Percentiles rank a stretch among this genome's conserved stretches.
Conservation (phyloP, 2,888 invertebrate species). For the Saturnia pavonia region DNA sequence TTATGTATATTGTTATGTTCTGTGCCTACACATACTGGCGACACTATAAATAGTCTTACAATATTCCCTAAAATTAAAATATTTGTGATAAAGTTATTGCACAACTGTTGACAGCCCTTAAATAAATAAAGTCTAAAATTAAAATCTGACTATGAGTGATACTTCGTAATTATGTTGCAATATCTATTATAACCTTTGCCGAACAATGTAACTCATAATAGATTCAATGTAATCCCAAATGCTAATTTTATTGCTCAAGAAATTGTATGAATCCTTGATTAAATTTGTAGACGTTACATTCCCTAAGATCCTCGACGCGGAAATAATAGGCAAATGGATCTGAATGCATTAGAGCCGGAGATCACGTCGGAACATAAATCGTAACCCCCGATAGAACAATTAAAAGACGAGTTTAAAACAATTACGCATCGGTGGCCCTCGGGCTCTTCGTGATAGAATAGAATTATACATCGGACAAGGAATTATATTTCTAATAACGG, state of each 20-base stretch:
- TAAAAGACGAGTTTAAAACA: slow-evolving; percentile 81
- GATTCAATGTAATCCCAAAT: slow-evolving; percentile 25
- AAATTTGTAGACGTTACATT: slow-evolving; percentile 71
- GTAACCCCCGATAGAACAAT: slow-evolving; percentile 78
- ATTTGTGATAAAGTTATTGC: too few species aligned
- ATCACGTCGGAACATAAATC: slow-evolving; percentile 80
- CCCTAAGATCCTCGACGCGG: slow-evolving; percentile 71
- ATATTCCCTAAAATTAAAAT: too few species aligned
- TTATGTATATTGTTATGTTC: too few species aligned
- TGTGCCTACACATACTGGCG: too few species aligned
- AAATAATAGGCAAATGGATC: slow-evolving; percentile 76
- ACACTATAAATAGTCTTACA: too few species aligned
- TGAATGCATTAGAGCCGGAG: slow-evolving; percentile 67
- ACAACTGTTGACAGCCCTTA: too few species aligned
- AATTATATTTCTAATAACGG: slow-evolving; percentile 34
- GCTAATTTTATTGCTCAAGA: slow-evolving; percentile 56
- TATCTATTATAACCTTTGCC: slow-evolving; percentile 1
- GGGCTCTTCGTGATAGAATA: slow-evolving; percentile 63
- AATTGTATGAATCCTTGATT: slow-evolving; percentile 63
- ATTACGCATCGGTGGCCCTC: slow-evolving; percentile 76
- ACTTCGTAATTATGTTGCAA: not conserved
- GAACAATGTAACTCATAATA: slow-evolving; percentile 9
- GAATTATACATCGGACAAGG: slow-evolving; percentile 34
- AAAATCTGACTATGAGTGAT: not conserved
- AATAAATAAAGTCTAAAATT: not conserved